Conservation (phyloP, 2,888 invertebrate species). For the Lepidocyrtoides sp. region DNA sequence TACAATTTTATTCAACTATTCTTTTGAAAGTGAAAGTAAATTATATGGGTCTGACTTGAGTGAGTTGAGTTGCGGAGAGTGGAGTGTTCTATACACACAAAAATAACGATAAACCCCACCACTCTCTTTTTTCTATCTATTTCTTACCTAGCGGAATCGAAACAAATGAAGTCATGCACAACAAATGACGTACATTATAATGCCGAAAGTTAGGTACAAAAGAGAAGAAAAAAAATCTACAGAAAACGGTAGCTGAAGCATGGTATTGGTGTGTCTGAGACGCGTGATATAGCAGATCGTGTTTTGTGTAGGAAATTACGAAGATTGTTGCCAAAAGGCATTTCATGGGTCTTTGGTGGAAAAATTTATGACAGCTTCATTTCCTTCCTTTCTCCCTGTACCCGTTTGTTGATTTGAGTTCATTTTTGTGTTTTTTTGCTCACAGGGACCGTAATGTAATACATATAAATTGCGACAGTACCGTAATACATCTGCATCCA, state of each 20-base stretch:
- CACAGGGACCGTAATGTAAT: neutral
- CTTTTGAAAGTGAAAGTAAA: conserved; percentile 38
- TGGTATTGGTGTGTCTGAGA: conserved; percentile 30
- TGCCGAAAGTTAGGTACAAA: neutral
- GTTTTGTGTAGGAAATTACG: conserved; percentile 78
- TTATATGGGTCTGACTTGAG: neutral
- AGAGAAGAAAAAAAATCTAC: neutral
- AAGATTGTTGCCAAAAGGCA: conserved; percentile 81
- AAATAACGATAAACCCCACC: conserved; percentile 8
- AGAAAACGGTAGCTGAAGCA: neutral
- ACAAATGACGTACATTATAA: conserved; percentile 31
- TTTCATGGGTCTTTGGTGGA: conserved; percentile 80
- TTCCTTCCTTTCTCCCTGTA: conserved; percentile 73
- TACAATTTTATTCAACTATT: conserved; percentile 22
- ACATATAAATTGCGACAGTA: neutral
- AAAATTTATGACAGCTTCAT: conserved; percentile 82
- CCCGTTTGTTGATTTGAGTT: conserved; percentile 70
- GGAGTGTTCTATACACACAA: neutral
- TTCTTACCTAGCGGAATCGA: conserved; percentile 13
- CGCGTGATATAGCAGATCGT: conserved; percentile 62
- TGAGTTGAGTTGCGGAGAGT: no score
- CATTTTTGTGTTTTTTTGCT: conserved; percentile 15
- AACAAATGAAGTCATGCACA: conserved; percentile 60
- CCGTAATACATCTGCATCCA: conserved; percentile 13
- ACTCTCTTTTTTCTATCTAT: neutral